Base-by-base conservation (phyloP, 2,888 invertebrate species). In the Drosophila meridionalis region DNA sequence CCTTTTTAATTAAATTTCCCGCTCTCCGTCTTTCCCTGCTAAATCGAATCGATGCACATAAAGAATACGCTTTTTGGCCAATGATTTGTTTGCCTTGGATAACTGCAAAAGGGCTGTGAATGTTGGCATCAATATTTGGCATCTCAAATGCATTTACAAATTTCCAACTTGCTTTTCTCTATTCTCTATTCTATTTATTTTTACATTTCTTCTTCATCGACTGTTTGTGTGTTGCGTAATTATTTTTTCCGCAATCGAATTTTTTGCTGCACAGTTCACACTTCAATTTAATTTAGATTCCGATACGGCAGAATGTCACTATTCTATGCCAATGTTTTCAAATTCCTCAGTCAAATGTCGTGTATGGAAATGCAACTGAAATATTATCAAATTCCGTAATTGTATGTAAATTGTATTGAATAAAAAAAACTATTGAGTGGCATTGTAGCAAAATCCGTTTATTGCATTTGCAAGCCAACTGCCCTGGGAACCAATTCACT, bases 1-100 rank as follows among this genome's bases (percentile, higher is more conserved):
- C 68, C 72, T 80, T 78, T 85, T 84, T 81, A 84, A 85, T 84
- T 84, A 81, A 86, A 86, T 72, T 58, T 61, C 50, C 59, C 59
- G 53, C 61, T 72, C 28, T 48, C 40, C 8, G 14, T 55, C 53
- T 28, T 1, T 56, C 64, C 72, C 28, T 12, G 38, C 50, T 45
- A 52, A 26, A 73, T 62, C 14, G 36, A 64, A 34, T 3, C 38
- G 14, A 47, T 12, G 28, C 34, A 59, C 14, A 53, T 11, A 48
- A 28, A 38, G 26, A 45, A 32, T 14, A n/a, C 47, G 36, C 42
- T 59, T 26, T 68, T 42, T 32, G 61, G 71, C 56, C 73, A 73
- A 68, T 40, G 52, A 66, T 57, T 58, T 69, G 71, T 73, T 74
- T 78, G 55, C 68, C 47, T 76, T 82, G 83, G 69, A 56, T 50